Evolutionary conservation across 1,140 invertebrate genomes (phyloP).

Genomic region (Drosophila insularis): DNA sequence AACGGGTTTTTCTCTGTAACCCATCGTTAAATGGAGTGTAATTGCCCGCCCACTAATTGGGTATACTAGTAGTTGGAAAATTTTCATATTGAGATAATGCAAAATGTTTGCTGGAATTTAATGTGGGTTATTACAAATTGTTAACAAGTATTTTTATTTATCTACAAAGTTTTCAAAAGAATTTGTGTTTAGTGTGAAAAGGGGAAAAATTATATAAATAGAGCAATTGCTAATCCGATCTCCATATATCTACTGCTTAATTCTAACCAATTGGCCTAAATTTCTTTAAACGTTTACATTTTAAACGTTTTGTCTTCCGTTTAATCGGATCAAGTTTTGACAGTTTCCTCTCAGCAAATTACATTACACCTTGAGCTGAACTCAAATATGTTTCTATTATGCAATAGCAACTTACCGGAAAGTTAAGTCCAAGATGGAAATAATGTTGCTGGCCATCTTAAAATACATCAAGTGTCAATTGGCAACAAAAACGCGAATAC

Average conservation of each 20-base stretch:
- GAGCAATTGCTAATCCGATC: background rate
- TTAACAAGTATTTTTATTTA: background rate
- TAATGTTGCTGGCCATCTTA: constrained; percentile 11
- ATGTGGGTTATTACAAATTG: background rate
- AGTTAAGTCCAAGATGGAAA: constrained; percentile 12
- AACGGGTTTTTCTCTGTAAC: constrained; percentile 22
- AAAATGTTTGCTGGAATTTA: background rate
- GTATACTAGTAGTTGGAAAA: background rate
- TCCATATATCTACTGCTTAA: too few relatives aligned
- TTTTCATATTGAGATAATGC: background rate
- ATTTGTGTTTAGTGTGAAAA: background rate
- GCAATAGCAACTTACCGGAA: constrained; percentile 44
- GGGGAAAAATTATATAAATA: background rate
- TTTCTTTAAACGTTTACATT: background rate
- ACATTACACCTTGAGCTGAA: background rate
- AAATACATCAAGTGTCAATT: constrained; percentile 32
- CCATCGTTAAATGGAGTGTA: constrained; percentile 6
- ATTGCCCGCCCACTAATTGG: background rate
- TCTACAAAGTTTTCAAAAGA: background rate
- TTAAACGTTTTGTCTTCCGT: background rate
- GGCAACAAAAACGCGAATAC: constrained; percentile 23
- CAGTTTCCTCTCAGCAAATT: background rate
- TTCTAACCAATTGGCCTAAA: too few relatives aligned
- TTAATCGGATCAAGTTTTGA: background rate
- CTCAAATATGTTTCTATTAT: constrained; percentile 21